phyloP scores from a whole-genome alignment of 2,888 invertebrate species.

The Zygothrica quintamaculata region DNA sequence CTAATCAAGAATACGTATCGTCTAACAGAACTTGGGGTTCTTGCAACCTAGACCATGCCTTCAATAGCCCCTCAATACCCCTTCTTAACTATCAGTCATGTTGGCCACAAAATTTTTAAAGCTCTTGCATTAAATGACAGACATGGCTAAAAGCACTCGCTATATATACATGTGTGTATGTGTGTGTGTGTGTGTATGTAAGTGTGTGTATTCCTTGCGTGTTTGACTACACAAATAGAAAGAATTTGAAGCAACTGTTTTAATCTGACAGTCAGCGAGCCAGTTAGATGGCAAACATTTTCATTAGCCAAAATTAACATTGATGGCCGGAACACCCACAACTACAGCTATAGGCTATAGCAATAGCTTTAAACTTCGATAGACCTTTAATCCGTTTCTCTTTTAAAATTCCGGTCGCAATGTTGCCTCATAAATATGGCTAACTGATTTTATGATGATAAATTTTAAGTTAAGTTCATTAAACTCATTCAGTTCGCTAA shows the following conservation, averaged over 20 bases:
- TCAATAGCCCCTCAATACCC: background rate
- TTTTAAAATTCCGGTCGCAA: background rate
- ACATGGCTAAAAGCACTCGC: constrained; percentile 22
- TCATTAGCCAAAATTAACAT: constrained; percentile 59
- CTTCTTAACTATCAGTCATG: constrained; percentile 1
- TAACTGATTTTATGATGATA: constrained; percentile 67
- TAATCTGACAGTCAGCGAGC: constrained; percentile 35
- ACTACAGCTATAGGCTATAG: background rate
- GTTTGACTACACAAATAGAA: constrained; percentile 57
- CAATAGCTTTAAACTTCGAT: constrained; percentile 39
- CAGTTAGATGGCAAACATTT: constrained; percentile 69
- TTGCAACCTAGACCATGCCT: background rate
- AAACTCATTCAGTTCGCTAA: constrained; percentile 59
- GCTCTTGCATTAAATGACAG: constrained; percentile 48
- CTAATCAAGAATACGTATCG: constrained; percentile 47
- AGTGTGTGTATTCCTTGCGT: constrained; percentile 54
- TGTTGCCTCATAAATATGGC: constrained; percentile 47
- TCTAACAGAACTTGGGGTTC: background rate
- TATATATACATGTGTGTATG: background rate
- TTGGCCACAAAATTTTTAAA: constrained; percentile 15
- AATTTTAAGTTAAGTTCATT: constrained; percentile 72
- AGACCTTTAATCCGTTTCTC: constrained; percentile 39
- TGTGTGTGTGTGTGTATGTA: too few species aligned
- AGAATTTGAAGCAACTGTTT: constrained; percentile 41
- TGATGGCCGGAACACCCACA: constrained; percentile 69